Percentiles rank a stretch among this genome's conserved stretches.
Conservation (phyloP, 2,797 vertebrate species). For the Sebastolobus alascanus region DNA sequence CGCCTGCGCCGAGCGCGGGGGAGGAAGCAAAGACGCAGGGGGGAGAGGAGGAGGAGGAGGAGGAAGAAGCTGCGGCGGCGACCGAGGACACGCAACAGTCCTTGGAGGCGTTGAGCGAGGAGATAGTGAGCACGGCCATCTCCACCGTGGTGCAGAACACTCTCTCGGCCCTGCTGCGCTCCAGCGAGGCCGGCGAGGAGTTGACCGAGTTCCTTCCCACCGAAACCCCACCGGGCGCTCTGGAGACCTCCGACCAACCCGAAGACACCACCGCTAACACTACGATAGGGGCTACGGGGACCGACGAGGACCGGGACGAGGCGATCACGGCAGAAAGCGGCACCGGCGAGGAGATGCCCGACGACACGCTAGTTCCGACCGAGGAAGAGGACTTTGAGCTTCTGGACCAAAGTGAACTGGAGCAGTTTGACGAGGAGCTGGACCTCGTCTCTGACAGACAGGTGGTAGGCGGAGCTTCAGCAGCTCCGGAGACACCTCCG, state of each 20-base stretch:
- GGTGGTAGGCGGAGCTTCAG: conserved; percentile 51
- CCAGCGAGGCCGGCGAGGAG: conserved; percentile 87
- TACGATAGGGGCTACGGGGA: conserved; percentile 30
- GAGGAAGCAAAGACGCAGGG: conserved; percentile 37
- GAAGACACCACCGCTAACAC: conserved; percentile 33
- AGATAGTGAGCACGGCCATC: conserved; percentile 92
- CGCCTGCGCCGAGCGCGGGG: conserved; percentile 24
- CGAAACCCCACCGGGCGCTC: conserved; percentile 44
- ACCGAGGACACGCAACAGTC: conserved; percentile 79
- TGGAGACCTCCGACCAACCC: conserved; percentile 63
- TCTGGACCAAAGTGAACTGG: conserved; percentile 99
- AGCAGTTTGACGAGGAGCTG: conserved; percentile 91
- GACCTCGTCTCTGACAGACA: conserved; percentile 81
- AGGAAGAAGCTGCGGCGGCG: background rate
- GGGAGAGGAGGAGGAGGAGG: conserved; percentile 27
- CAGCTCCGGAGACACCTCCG: conserved; percentile 61
- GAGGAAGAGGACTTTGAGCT: conserved; percentile 98
- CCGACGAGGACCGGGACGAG: conserved; percentile 61
- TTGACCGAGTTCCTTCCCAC: conserved; percentile 76
- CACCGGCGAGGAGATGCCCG: conserved; percentile 66
- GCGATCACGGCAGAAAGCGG: conserved; percentile 40
- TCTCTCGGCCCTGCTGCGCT: conserved; percentile 87
- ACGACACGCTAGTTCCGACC: conserved; percentile 77
- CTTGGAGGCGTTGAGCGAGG: conserved; percentile 89
- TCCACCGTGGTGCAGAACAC: conserved; percentile 92